Evolutionary conservation across 2,113 vertebrate species (phyloP), one percentile per base, ranked within the genome.

Genomic region (Syngnathus scovelli): DNA sequence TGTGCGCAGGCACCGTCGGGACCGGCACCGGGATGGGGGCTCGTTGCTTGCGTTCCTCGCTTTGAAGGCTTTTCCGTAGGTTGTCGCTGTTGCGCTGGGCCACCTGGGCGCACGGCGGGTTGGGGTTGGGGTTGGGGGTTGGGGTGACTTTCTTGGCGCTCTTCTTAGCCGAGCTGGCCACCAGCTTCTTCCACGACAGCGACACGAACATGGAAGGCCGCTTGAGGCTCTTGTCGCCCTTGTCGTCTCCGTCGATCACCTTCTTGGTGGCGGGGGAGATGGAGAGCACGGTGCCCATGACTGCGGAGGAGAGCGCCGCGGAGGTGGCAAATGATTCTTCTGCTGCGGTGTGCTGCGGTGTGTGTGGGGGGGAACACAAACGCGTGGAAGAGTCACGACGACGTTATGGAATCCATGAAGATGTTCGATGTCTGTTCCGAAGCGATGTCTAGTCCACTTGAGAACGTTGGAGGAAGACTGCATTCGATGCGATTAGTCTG

Each of bases 211-310:
- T 91, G 0, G 95, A 93, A 16, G 92, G 94, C 10, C 93, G 86
- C 61, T 95, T 97, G 63, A 98, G 87, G 81, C 92, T 92, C 80
- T 94, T 95, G 76, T 96, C 94, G 48, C 76, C 80, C 54, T 88
- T 83, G 19, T 76, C 67, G 15, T 6, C 64, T 19, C 60, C 65
- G 16, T 90, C 89, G 76, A 83, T 84, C 21, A 90, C 90, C 79
- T 95, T 96, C 78, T 92, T 91, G 6, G 73, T 74, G 38, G 78
- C 60, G 18, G 95, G 94, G 11, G 93, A 94, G 67, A 98, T 90
- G 4, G 96, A 98, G 66, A 98, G 92, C 70, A 95, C 93, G 74
- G 96, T 95, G 66, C 96, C 96, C 96, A 98, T 98, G 70, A 43
- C 75, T 80, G 84, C 76, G 23, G 11, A 70, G 76, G 70, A 68